Conservation (phyloP, 1,140 invertebrate species). For the Panagrolaimus sp. region DNA sequence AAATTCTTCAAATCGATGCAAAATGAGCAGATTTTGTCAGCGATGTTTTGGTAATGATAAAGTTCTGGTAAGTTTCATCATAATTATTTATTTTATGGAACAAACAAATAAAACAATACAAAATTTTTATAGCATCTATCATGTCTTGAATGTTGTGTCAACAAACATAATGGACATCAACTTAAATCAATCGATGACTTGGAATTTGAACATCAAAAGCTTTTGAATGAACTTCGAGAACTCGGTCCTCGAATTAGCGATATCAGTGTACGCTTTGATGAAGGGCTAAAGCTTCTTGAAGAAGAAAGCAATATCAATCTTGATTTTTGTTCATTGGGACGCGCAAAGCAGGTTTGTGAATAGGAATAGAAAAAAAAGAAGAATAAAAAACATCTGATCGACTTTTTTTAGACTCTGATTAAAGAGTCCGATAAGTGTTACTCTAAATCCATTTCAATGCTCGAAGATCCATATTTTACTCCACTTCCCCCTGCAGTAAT, state of each 20-base stretch:
- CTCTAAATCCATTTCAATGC: neutral
- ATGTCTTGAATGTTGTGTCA: constrained; percentile 50
- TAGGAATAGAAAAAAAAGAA: constrained; percentile 16
- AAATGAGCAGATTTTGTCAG: constrained; percentile 18
- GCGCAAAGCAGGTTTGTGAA: constrained; percentile 15
- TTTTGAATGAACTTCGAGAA: constrained; percentile 32
- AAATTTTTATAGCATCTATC: constrained; percentile 31
- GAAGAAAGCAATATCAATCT: neutral
- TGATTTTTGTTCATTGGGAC: constrained; percentile 14
- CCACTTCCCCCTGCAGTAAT: constrained; percentile 22
- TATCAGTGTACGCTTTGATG: constrained; percentile 15
- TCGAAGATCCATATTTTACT: constrained; percentile 13
- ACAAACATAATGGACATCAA: constrained; percentile 47
- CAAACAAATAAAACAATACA: neutral
- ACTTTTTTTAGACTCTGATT: constrained; percentile 21
- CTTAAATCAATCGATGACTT: constrained; percentile 29
- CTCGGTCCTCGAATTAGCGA: constrained; percentile 21
- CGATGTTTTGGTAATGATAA: constrained; percentile 17
- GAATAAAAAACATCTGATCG: neutral
- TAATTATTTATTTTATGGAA: constrained; percentile 2
- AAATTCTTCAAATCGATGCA: neutral
- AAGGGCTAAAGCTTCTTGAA: constrained; percentile 14
- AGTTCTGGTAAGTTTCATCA: constrained; percentile 1
- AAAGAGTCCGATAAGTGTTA: constrained; percentile 22
- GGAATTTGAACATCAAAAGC: constrained; percentile 31